Conservation (phyloP, 53 echinoderm and acorn worm species). For the Zoroaster sp. region DNA sequence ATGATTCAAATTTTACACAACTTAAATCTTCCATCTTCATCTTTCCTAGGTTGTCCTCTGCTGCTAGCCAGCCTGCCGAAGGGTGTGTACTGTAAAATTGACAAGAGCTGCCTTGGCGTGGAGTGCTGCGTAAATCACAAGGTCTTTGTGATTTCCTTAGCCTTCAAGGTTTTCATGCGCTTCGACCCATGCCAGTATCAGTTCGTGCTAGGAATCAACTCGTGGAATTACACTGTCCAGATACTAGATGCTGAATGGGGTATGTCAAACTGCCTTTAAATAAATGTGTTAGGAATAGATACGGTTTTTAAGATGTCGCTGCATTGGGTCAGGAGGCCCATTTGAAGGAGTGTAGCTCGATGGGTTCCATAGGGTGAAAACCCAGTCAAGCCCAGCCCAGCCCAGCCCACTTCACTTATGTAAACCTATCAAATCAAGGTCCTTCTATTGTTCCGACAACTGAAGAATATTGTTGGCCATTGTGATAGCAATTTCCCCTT, state of each 20-base stretch:
- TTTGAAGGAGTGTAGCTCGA: no score
- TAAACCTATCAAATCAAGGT: no score
- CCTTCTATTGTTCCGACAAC: no score
- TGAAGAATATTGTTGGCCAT: no score
- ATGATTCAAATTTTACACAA: not conserved
- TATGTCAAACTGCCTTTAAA: no score
- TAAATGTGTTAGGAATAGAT: no score
- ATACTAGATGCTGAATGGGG: conserved; percentile 52
- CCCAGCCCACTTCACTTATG: no score
- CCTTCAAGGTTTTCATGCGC: conserved; percentile 55
- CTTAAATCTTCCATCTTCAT: not conserved
- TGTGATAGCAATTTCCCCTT: no score
- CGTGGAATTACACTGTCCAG: conserved; percentile 53
- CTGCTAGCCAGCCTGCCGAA: conserved; percentile 44
- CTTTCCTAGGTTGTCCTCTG: conserved; percentile 48
- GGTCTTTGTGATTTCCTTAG: conserved; percentile 15
- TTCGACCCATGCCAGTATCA: conserved; percentile 54
- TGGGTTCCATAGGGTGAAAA: no score
- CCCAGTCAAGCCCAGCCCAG: no score
- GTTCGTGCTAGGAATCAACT: conserved; percentile 35
- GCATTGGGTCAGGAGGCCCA: no score
- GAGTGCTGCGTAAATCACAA: conserved; percentile 54
- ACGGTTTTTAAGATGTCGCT: no score
- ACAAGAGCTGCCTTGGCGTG: conserved; percentile 47
- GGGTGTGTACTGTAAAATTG: conserved; percentile 58